Base-by-base conservation (phyloP, 1,140 invertebrate species). In the Sitodiplosis mosellana region DNA sequence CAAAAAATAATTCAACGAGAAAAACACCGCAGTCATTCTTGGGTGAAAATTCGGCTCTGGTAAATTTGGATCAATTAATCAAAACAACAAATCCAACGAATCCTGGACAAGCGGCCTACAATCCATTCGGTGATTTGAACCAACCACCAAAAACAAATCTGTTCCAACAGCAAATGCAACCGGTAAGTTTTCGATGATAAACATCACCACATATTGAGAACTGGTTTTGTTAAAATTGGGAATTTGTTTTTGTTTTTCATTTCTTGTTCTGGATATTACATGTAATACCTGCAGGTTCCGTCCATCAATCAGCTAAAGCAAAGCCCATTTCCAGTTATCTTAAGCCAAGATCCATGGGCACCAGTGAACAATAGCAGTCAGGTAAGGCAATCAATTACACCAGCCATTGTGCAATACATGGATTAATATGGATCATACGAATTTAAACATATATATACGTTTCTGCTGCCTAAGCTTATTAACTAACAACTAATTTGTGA, bases 41-140 rank as follows among this genome's bases (percentile, higher is more conserved):
- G 7, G 91, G 91, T 17, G 87, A 94, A 68, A 95, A 95, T 68
- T 90, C 86, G 18, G 76, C 80, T 53, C 74, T 96, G 49, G 91
- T 95, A 38, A 95, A 95, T 75, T 73, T 96, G 57, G 91, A 96
- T 68, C 90, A 93, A 69, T 75, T 96, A 58, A 83, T 95, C 50
- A 87, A 84, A 55, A 71, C 77, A 15, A 58, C 55, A 22, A 53
- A 53, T 48, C 53, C 61, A 12, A 45, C 54, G 15, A 57, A 56
- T 48, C 22, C 54, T 17, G 55, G 48, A 34, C 49, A 52, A 12
- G 55, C 55, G 33, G 61, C 62, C 47, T 64, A 64, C 38, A 64
- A 64, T 63, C 62, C 62, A 20, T 64, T 64, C 49, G 61, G 60
- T 51, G 62, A 64, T 49, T 57, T 53, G 40, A 57, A 60, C 47